phyloP scores from a whole-genome alignment of 2,888 invertebrate genomes.

The Caradrina clavipalpis region DNA sequence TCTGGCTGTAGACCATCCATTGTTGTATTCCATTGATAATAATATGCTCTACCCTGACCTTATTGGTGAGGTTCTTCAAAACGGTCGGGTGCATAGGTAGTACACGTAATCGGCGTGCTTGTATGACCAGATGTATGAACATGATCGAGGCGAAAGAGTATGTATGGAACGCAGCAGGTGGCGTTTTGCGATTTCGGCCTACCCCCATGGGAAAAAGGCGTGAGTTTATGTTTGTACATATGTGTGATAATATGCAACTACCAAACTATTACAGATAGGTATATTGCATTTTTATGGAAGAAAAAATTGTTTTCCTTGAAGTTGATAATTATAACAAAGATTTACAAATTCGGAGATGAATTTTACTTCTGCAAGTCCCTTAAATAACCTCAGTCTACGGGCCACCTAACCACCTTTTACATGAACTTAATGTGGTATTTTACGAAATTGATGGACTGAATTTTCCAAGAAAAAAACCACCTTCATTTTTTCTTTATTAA shows the following conservation, averaged over 20 bases:
- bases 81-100: no score
- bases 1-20: not conserved
- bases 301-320: not conserved
- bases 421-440: not conserved
- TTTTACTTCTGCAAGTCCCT: not conserved
- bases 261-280: not conserved
- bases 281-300: not conserved
- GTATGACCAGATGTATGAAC: no score
- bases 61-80: no score
- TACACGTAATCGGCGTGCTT: no score
- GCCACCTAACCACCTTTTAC: no score
- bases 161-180: no score
- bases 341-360: not conserved
- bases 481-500: constrained; percentile 32
- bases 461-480: constrained; percentile 1
- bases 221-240: no score
- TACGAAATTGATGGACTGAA: not conserved
- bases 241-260: constrained; percentile 9
- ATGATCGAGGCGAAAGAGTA: no score
- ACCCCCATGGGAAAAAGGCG: no score
- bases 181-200: no score
- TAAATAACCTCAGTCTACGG: not conserved
- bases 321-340: not conserved
- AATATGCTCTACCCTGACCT: no score
- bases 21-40: not conserved